Base-by-base conservation (phyloP, 2,113 vertebrate genomes). In the Macrotus californicus region DNA sequence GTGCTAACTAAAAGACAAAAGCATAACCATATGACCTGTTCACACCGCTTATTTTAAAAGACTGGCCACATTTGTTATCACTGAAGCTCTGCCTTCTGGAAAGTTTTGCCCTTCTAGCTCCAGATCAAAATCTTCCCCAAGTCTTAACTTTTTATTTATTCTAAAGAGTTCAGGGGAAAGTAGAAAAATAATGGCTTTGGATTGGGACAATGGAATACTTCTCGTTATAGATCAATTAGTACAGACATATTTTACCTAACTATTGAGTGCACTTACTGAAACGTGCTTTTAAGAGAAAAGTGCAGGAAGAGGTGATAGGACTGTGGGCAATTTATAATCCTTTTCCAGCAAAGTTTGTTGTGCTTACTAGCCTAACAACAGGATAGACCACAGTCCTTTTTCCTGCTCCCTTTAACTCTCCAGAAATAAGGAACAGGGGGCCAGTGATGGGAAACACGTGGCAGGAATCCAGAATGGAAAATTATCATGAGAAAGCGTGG, bases 201-300 rank as follows among this genome's bases (percentile, higher is more conserved):
- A 67, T 75, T 50, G 48, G 39, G 39, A 80, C 22, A 9, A 69
- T 92, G 64, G 64, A 87, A 70, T 66, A 80, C 29, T 91, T 93
- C 81, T 87, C 52, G 93, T 26, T 87, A 61, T 7, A 48, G 79
- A 90, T 90, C 94, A 94, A 95, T 92, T 93, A 96, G 81, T 56
- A 76, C 19, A 54, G 76, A 90, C 52, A 73, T 83, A 84, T 95
- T 95, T 77, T 86, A 73, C 72, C 84, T 61, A 94, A 94, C 31
- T 87, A 92, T 21, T 34, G 56, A 87, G 56, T 66, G 81, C 90
- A 94, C 85, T 84, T 95, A 89, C 83, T 87, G 56, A 93, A 85
- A 87, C 64, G 81, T 67, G 92, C 72, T 73, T 79, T 91, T 85
- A 50, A 83, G 87, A 86, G 84, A 67, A 77, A 92, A 96, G 46